Evolutionary conservation across 2,797 vertebrate species (phyloP).

Genomic region (Scolopax bukidnonensis): DNA sequence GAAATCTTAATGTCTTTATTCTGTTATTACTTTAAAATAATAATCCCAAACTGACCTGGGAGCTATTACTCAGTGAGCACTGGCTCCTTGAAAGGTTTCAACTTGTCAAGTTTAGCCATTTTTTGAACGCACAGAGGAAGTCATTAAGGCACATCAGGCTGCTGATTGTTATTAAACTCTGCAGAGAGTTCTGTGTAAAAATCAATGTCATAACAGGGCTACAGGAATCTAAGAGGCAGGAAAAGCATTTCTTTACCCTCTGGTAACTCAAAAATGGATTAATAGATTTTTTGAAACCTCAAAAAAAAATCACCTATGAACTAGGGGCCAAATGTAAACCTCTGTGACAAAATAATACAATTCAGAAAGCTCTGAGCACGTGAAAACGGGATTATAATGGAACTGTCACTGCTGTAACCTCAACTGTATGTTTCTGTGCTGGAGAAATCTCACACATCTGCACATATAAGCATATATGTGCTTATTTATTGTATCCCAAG

Average conservation of each 20-base stretch:
- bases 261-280: slow-evolving; percentile 36
- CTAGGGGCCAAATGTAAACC: slow-evolving; percentile 14
- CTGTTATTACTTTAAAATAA: slow-evolving; percentile 44
- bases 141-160: slow-evolving; percentile 67
- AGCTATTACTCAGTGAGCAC: slow-evolving; percentile 55
- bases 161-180: slow-evolving; percentile 68
- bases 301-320: not conserved
- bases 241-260: slow-evolving; percentile 51
- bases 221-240: slow-evolving; percentile 6
- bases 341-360: slow-evolving; percentile 22
- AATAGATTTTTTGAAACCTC: slow-evolving; percentile 4
- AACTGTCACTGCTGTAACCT: slow-evolving; percentile 15
- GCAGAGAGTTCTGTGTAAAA: slow-evolving; percentile 56
- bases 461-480: accelerated
- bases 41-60: slow-evolving; percentile 36
- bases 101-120: slow-evolving; percentile 58
- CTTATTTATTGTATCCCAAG: slow-evolving; percentile 13
- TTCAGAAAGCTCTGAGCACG: not conserved
- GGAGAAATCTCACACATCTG: slow-evolving; percentile 32
- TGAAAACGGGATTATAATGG: slow-evolving; percentile 49
- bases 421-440: not conserved
- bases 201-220: slow-evolving; percentile 52
- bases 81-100: slow-evolving; percentile 56
- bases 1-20: slow-evolving; percentile 34
- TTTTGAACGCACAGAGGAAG: slow-evolving; percentile 60